Base-by-base conservation (phyloP, 23 tunicate genomes). In the Clavelina lepadiformis region DNA sequence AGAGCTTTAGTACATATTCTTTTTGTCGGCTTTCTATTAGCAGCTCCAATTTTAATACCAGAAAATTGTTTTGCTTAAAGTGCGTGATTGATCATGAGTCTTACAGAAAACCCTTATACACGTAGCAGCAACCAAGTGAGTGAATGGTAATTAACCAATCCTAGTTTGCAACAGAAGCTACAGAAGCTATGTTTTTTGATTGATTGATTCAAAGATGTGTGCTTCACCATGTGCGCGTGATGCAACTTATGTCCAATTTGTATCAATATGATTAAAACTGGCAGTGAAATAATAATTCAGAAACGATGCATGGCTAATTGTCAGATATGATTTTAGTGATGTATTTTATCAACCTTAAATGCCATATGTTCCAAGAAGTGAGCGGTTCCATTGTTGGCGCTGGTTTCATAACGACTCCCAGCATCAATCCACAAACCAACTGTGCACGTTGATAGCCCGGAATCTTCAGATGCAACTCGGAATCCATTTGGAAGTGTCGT, bases 361-460 rank as follows among this genome's bases (percentile, higher is more conserved):
- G 92, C 98, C 94, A 93, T 83, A 60, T 93, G 98, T 44, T 93
- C 98, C 24, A 93, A 56, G 46, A 93, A 93, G 37, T 93, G 98
- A 21, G 98, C 98, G 0, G 98, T 93, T 26, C 98, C 98, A 73
- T 83, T 93, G 67, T 93, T 85, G 1, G 45, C 46, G 62, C 44
- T 75, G 30, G 69, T 73, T 56, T 93, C 98, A 54, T 83, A 93
- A 51, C 98, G 56, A 45, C 87, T 84, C 31, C 98, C 98, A 21
- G 93, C 92, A 64, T 93, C 98, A 27, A 93, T 93, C 98, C 98
- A 93, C 38, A 93, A 37, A 2, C 98, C 98, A 5, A 93, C 98
- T 23, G 93, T 83, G 46, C 93, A 83, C 3, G 98, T 93, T 20
- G 98, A 71, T 22, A 78, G 19, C 21, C 94, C 96, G 30, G 83